phyloP scores from a whole-genome alignment of 1,140 invertebrate genomes.

The Archivesica marissinica region DNA sequence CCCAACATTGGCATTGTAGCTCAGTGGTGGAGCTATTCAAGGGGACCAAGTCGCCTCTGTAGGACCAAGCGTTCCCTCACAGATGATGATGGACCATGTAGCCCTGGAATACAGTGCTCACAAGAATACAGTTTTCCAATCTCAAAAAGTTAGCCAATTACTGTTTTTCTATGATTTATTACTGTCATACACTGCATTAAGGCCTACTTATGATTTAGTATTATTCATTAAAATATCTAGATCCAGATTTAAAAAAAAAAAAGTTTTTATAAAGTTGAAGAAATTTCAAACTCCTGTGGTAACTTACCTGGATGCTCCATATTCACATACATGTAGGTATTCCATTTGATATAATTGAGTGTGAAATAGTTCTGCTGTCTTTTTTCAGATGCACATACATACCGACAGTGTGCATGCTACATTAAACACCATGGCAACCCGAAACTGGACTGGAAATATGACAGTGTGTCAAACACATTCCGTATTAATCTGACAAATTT shows the following conservation, averaged over 20 bases:
- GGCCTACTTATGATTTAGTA: no score
- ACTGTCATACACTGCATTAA: no score
- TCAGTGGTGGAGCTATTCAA: not conserved
- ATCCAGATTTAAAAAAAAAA: no score
- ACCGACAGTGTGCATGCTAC: not conserved
- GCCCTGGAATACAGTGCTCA: not conserved
- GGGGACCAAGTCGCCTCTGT: not conserved
- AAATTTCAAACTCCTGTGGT: no score
- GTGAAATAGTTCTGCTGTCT: no score
- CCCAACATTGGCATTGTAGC: not conserved
- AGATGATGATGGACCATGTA: not conserved
- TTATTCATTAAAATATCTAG: no score
- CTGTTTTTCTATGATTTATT: no score
- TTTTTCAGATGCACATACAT: not conserved
- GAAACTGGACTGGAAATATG: not conserved
- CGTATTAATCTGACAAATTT: not conserved
- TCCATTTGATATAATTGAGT: no score
- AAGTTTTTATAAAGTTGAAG: no score
- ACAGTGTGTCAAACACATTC: not conserved
- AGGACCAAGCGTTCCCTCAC: not conserved
- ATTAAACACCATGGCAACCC: not conserved
- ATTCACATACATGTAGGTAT: no score
- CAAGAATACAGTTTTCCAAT: not conserved
- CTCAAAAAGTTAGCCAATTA: slow-evolving; percentile 3
- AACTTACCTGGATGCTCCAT: no score